Percentiles rank a stretch among this genome's conserved stretches.
Conservation (phyloP, 2,113 vertebrate species). For the Garra rufa region DNA sequence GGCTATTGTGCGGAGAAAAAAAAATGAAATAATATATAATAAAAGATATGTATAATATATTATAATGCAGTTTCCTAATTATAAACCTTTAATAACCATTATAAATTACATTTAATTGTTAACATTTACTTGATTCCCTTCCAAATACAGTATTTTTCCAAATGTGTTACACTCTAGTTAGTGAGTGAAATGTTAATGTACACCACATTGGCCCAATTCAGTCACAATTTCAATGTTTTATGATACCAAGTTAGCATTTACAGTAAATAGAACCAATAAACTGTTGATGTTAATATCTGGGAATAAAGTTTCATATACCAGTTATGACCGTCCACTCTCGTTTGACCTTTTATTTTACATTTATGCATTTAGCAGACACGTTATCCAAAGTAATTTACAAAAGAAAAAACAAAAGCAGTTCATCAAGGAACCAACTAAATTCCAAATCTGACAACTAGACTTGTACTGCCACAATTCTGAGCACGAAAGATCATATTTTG, state of each 20-base stretch:
- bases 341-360: not conserved
- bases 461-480: no score
- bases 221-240: not conserved
- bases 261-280: not conserved
- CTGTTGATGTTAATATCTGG: not conserved
- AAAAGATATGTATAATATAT: not conserved
- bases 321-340: not conserved
- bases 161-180: not conserved
- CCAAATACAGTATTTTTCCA: not conserved
- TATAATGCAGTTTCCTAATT: constrained; percentile 16
- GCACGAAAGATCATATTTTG: no score
- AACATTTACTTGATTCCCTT: not conserved
- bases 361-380: no score
- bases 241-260: not conserved
- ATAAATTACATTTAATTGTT: not conserved
- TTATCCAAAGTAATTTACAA: no score
- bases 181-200: not conserved
- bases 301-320: not conserved
- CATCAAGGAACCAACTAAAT: no score
- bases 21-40: constrained; percentile 23
- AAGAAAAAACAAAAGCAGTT: no score
- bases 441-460: no score
- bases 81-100: not conserved
- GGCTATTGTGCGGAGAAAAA: not conserved
- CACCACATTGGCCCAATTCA: not conserved